phyloP scores from a whole-genome alignment of 1,140 invertebrate species.

The Coelopa frigida region DNA sequence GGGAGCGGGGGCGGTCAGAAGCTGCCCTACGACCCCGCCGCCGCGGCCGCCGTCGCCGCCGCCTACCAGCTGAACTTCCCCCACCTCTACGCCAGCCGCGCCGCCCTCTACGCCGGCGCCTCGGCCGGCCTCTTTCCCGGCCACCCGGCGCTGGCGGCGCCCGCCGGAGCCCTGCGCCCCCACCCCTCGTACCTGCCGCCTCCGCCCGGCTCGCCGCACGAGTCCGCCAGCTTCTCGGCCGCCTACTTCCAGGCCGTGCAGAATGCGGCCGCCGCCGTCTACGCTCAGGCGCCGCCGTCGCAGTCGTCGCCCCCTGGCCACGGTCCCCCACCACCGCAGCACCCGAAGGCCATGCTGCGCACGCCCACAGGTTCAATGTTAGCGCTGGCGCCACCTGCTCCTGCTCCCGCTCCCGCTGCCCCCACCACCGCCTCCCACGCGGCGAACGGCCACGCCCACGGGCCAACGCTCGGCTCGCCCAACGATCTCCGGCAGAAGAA shows the following conservation, averaged over 20 bases:
- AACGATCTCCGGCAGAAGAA: neutral
- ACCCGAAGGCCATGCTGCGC: neutral
- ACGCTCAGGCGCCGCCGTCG: neutral
- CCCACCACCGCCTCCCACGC: neutral
- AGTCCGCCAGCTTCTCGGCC: neutral
- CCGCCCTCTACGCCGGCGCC: conserved; percentile 9
- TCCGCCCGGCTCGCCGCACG: conserved; percentile 1
- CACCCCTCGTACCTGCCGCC: neutral
- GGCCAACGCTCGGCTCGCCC: too few species aligned
- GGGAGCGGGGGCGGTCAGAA: too few species aligned
- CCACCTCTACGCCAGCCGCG: conserved; percentile 11
- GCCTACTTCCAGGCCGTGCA: conserved; percentile 12
- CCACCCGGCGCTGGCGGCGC: conserved; percentile 1
- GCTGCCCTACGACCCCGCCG: neutral
- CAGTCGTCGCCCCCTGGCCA: neutral
- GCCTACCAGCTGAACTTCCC: conserved; percentile 11
- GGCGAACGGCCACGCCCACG: neutral
- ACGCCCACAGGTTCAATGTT: neutral
- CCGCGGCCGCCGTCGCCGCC: conserved; percentile 4
- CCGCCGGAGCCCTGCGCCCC: conserved; percentile 6
- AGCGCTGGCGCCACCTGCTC: conserved; percentile 3
- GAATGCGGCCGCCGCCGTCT: conserved; percentile 5
- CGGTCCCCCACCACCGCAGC: neutral
- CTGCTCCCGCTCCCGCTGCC: neutral
- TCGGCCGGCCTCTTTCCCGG: conserved; percentile 1